A percentile compares a stretch with the other conserved stretches of the same genome.
phyloP scores from a whole-genome alignment of 2,797 vertebrate genomes.

The Xerus rutilus region DNA sequence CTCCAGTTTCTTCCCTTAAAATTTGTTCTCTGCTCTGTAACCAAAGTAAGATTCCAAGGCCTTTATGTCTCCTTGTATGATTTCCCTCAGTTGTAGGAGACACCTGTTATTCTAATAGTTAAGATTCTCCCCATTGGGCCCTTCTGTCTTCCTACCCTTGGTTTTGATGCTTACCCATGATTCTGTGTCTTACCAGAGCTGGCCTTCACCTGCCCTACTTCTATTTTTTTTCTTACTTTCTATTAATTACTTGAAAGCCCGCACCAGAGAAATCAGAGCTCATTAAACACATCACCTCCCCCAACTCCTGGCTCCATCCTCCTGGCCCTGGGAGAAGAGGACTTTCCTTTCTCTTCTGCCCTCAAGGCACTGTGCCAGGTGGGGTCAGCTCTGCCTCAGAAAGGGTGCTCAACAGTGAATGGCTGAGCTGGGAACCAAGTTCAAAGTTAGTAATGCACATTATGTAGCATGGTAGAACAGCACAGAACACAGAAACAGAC shows the following conservation, averaged over 20 bases:
- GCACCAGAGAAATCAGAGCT: background rate
- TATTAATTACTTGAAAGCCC: background rate
- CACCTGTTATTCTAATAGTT: background rate
- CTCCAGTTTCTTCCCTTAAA: background rate
- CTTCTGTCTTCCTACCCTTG: background rate
- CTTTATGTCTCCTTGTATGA: background rate
- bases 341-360: background rate
- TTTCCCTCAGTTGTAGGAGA: background rate
- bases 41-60: background rate
- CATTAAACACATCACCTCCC: background rate
- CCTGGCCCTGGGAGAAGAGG: background rate
- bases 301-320: background rate
- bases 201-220: accelerated
- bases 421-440: background rate
- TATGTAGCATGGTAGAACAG: background rate
- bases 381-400: accelerated
- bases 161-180: accelerated
- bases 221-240: background rate
- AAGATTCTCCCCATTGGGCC: accelerated
- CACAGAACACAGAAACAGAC: background rate
- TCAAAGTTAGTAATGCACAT: background rate
- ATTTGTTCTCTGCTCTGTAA: accelerated
- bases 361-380: accelerated
- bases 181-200: no score
- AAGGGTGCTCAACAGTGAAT: background rate